A percentile compares a stretch with the other conserved stretches of the same genome.
These are phyloP conservation scores for Aldabrachelys gigantea DNA, from an alignment of 2,113 vertebrate genomes.

Conservation along the genomic window DNA sequence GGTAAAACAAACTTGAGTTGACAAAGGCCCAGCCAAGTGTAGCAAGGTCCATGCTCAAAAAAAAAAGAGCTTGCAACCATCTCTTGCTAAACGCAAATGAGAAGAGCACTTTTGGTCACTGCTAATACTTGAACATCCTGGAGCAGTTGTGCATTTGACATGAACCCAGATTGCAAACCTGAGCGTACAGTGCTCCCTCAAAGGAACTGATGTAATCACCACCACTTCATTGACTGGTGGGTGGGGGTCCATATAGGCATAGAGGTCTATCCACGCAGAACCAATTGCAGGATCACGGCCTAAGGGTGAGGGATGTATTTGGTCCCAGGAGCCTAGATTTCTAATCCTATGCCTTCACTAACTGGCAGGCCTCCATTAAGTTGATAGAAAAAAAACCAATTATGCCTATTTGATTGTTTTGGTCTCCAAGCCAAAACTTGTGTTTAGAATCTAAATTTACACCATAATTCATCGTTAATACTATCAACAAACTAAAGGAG, in stretches of 20 bases:
- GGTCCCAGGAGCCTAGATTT: not conserved
- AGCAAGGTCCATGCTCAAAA: not conserved
- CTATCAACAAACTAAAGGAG: not conserved
- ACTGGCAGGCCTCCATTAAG: constrained; percentile 3
- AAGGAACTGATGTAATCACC: not conserved
- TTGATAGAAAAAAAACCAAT: constrained; percentile 11
- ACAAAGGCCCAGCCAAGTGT: not conserved
- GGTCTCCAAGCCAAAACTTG: not conserved
- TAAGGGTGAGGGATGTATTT: not conserved
- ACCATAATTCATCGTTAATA: not conserved
- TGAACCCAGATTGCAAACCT: not conserved
- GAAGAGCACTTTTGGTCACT: not conserved
- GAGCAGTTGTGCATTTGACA: not conserved
- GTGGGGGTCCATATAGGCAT: not conserved
- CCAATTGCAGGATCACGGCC: not conserved
- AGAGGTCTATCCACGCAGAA: not conserved
- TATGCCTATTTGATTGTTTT: constrained; percentile 9
- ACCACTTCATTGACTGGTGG: not conserved
- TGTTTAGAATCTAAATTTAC: not conserved
- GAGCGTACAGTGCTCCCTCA: not conserved
- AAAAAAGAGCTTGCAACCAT: not conserved
- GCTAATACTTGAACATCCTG: not conserved
- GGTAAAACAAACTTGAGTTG: not conserved
- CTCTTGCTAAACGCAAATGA: not conserved
- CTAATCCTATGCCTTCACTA: not conserved